Evolutionary conservation across 2,888 invertebrate species (phyloP), one percentile per base, ranked within the genome.

Genomic region (Drosophila testacea): DNA sequence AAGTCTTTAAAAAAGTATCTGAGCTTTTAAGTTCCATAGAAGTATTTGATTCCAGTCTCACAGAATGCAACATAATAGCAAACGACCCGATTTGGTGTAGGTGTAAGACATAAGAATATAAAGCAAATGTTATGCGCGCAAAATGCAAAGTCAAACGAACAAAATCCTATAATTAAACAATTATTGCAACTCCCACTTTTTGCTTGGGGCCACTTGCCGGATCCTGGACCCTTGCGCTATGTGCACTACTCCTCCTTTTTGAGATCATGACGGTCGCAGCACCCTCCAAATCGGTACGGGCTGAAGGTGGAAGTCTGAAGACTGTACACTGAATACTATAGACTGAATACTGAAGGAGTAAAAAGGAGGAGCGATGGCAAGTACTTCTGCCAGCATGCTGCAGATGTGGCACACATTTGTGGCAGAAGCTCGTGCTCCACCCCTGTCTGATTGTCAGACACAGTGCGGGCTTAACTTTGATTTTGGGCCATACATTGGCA

Each of bases 111-210:
- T 71, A 79, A 73, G 72, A 88, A 89, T 79, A 83, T 79, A 73
- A 80, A 77, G 87, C 86, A 83, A 88, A 83, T 78, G 82, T 87
- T 90, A 75, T 74, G 81, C 76, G 79, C 74, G 78, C 80, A 91
- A 81, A 84, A 88, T 85, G 89, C 89, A 88, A 90, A 90, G 90
- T 86, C 89, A 89, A 89, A 87, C 83, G 88, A 89, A 88, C 91
- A 91, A 91, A 92, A 89, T 91, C 93, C 92, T 92, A 92, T 92
- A 92, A 92, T 92, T 92, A 92, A 92, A 92, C 92, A 92, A 92
- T 92, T 92, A 92, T 91, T 92, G 92, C 91, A 92, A 92, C 92
- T 92, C 92, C 92, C 92, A 91, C 92, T 92, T 92, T 92, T 89
- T 88, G 91, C 92, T 91, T 77, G 77, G 75, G 88, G 90, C 89